These are phyloP conservation scores for Spinus olivaceus DNA, from an alignment of 2,797 vertebrate species.

Conservation along the genomic window DNA sequence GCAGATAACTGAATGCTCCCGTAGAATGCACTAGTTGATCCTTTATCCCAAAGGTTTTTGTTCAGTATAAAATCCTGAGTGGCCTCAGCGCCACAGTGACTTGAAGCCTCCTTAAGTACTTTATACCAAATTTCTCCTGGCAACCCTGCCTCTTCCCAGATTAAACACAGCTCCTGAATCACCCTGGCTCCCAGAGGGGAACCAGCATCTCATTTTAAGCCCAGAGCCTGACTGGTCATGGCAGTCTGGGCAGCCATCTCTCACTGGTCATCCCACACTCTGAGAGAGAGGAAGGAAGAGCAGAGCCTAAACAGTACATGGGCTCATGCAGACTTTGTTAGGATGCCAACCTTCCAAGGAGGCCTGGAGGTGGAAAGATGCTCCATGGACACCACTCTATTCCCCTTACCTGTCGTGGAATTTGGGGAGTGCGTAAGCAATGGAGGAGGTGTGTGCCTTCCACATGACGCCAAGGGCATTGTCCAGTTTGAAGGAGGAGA, in stretches of 20 bases:
- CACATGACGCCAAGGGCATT: constrained; percentile 76
- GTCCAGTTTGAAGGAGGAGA: constrained; percentile 67
- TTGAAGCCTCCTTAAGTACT: background rate
- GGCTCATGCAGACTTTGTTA: background rate
- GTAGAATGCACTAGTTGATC: background rate
- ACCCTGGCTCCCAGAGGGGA: background rate
- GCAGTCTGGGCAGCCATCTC: background rate
- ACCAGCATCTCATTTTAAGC: background rate
- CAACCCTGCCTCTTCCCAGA: background rate
- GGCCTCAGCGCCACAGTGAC: background rate
- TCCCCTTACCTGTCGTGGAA: constrained; percentile 68
- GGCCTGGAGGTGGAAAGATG: background rate
- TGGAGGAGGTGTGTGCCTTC: constrained; percentile 72
- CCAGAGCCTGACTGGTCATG: background rate
- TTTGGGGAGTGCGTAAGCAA: background rate
- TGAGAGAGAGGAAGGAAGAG: fast-evolving
- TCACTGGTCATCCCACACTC: background rate
- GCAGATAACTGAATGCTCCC: background rate
- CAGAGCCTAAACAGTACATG: background rate
- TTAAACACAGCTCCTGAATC: background rate
- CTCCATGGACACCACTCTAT: fast-evolving
- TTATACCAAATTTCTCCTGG: background rate
- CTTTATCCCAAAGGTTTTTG: background rate
- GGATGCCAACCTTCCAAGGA: background rate
- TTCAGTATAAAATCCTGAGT: background rate